Percentiles rank a stretch among this genome's conserved stretches.
Conservation (phyloP, 2,888 invertebrate species). For the Lycocerus yunnanus region DNA sequence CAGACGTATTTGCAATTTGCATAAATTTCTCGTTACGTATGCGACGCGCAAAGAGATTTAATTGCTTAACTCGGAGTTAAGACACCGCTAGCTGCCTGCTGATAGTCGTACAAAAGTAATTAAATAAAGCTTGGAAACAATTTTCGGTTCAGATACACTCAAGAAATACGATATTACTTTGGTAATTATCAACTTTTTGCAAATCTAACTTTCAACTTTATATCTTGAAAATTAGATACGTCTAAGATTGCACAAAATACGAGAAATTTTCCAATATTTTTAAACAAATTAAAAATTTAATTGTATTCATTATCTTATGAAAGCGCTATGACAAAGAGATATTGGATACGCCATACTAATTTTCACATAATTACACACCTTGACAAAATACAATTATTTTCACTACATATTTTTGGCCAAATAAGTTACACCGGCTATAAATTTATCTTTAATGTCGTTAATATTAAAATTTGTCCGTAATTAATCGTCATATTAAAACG, state of each 20-base stretch:
- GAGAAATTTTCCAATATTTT: not conserved
- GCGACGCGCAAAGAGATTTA: conserved; percentile 52
- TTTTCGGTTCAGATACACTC: conserved; percentile 47
- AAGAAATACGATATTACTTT: conserved; percentile 28
- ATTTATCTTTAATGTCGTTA: not conserved
- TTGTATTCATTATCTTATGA: not conserved
- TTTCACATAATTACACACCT: conserved; percentile 1
- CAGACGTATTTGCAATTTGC: conserved; percentile 49
- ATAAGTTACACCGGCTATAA: not conserved
- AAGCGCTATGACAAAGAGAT: not conserved
- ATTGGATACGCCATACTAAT: not conserved
- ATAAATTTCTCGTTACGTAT: conserved; percentile 53
- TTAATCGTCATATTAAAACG: not conserved
- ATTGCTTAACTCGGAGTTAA: conserved; percentile 52
- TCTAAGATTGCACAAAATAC: not conserved
- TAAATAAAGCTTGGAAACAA: conserved; percentile 51
- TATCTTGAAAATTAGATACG: conserved; percentile 11
- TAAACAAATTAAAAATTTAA: conserved; percentile 1
- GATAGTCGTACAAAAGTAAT: conserved; percentile 50
- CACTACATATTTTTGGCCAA: conserved; percentile 1
- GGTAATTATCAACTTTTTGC: conserved; percentile 30
- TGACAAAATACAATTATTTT: not conserved
- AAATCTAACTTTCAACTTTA: conserved; percentile 21
- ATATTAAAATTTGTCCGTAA: not conserved
- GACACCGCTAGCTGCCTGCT: conserved; percentile 45